Conservation (phyloP, 2,113 vertebrate species). For the Phalacrocorax brasilianus region DNA sequence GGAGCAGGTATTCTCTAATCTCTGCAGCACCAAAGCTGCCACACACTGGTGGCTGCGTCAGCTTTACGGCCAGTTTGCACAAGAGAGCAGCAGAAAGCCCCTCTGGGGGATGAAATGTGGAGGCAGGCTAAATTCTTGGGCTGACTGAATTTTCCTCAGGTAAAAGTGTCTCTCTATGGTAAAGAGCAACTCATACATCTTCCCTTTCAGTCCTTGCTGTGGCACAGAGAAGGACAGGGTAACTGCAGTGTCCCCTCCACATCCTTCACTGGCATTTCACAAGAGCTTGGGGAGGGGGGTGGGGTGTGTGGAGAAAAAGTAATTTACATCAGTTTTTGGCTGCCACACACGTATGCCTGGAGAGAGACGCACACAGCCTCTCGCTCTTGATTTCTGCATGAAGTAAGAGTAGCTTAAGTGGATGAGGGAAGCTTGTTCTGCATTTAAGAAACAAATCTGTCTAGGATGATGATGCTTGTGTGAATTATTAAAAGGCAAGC, state of each 20-base stretch:
- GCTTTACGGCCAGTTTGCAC: background rate
- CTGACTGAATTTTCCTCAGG: background rate
- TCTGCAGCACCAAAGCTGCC: background rate
- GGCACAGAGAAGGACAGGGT: background rate
- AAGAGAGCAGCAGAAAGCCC: background rate
- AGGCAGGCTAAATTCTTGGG: background rate
- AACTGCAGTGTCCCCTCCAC: background rate
- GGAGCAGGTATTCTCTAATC: background rate
- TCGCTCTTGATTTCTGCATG: constrained; percentile 17
- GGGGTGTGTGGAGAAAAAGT: no score
- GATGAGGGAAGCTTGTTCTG: constrained; percentile 13
- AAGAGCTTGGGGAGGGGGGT: background rate
- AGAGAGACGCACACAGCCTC: background rate
- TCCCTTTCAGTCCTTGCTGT: background rate
- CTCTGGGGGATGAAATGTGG: background rate
- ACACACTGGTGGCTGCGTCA: background rate
- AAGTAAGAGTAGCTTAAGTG: constrained; percentile 16
- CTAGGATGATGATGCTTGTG: background rate
- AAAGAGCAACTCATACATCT: background rate
- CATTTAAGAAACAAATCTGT: constrained; percentile 27
- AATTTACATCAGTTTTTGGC: constrained; percentile 14
- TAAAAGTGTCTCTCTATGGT: background rate
- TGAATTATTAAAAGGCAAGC: constrained; percentile 22
- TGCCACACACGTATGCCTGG: background rate
- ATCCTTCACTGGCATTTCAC: background rate